Evolutionary conservation across 2,797 vertebrate genomes (phyloP), one percentile per base, ranked within the genome.

Genomic region (Eurystomus glaucurus): DNA sequence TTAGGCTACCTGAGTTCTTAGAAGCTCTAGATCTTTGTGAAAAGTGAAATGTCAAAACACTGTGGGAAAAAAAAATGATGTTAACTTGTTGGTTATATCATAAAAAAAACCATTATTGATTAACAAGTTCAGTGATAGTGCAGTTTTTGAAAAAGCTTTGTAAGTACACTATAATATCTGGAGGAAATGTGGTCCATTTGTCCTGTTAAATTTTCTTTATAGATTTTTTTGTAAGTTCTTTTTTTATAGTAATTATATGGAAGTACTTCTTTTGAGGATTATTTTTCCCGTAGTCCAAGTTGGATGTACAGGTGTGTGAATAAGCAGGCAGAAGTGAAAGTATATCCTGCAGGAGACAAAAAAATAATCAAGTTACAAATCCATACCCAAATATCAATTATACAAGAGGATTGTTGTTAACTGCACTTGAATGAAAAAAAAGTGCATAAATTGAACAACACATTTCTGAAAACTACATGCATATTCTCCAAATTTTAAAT

Each of bases 31-130:
- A 17, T 50, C 26, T 64, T 45, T 89, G 3, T 74, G 31, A 58
- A 72, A 91, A 69, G 6, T 65, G 4, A 14, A 39, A 35, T 39
- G 12, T 66, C 58, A 68, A 72, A 75, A 78, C 9, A 89, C 64
- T 31, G 6, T 29, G 28, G 39, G 9, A 2, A 1, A 2, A 3
- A 26, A 64, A 48, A 35, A 7, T 21, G 1, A 46, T 0, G 0
- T 31, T 74, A 50, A 74, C 14, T 51, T 64, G 3, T 58, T 92
- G 25, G 5, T 5, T 68, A 20, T 7, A 26, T 60, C 66, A 64
- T 50, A 88, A 68, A 48, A 85, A 46, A 3, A 35, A 35, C 7
- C 19, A 14, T 17, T 58, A 52, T 37, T 52, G 41, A 84, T 86
- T 60, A 51, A 65, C 9, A 64, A 81, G 14, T 68, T 81, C 37